A percentile compares a stretch with the other conserved stretches of the same genome.
phyloP scores from a whole-genome alignment of 2,113 vertebrate genomes.

The Pongo abelii region DNA sequence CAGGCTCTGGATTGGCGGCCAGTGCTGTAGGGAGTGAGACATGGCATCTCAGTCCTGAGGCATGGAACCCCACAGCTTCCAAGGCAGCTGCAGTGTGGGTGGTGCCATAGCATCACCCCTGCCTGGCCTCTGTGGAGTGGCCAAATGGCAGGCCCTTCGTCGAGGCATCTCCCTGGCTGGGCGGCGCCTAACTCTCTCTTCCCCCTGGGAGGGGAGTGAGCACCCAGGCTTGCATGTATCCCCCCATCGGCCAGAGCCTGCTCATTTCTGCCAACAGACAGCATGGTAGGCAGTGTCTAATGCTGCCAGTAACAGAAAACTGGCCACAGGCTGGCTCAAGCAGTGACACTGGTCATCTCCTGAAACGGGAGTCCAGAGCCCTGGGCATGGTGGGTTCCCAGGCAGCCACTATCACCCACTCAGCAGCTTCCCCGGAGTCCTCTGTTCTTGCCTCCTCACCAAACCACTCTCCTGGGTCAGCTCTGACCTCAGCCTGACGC shows the following conservation, averaged over 20 bases:
- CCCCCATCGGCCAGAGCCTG: too few species aligned
- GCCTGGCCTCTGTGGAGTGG: background rate
- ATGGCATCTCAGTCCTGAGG: background rate
- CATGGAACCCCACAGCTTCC: too few species aligned
- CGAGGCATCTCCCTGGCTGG: background rate
- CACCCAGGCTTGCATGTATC: background rate
- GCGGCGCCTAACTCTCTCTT: background rate
- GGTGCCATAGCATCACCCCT: background rate
- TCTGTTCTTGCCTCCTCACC: rapidly evolving
- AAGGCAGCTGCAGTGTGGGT: background rate
- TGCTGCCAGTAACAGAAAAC: background rate
- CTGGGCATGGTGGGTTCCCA: background rate
- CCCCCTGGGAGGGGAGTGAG: too few species aligned
- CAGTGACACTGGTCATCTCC: rapidly evolving
- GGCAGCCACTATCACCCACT: background rate
- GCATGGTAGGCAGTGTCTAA: background rate
- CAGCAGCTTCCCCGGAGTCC: background rate
- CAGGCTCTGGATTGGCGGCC: too few species aligned
- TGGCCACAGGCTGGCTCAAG: background rate
- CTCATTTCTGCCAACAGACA: background rate
- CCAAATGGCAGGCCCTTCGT: rapidly evolving
- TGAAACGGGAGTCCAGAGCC: background rate
- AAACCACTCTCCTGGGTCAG: background rate
- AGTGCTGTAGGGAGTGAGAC: rapidly evolving
- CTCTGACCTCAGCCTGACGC: background rate